Percentiles rank a stretch among this genome's conserved stretches.
phyloP scores from a whole-genome alignment of 2,113 vertebrate genomes.

The Anseranas semipalmata region DNA sequence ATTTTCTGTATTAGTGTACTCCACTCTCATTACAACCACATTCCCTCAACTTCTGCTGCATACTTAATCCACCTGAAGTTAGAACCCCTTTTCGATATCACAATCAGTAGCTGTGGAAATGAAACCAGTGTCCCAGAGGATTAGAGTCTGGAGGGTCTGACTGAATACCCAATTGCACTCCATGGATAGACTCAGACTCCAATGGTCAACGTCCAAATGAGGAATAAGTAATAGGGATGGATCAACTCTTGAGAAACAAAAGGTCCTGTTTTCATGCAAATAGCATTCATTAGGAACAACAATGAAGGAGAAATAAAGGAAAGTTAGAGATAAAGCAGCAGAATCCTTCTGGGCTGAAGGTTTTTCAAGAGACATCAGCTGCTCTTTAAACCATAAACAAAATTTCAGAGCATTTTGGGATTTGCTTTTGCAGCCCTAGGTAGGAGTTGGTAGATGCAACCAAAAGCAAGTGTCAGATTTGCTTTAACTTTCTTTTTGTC shows the following conservation, averaged over 20 bases:
- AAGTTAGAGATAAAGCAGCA: not conserved
- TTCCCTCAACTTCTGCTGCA: not conserved
- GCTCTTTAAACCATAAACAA: not conserved
- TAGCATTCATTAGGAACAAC: not conserved
- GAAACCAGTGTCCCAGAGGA: not conserved
- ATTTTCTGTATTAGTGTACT: not conserved
- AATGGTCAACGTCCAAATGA: not conserved
- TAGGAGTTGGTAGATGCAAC: not conserved
- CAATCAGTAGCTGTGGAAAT: not conserved
- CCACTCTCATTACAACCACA: not conserved
- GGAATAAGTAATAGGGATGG: not conserved
- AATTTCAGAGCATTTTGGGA: not conserved
- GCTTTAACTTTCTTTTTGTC: not conserved
- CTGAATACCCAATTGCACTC: not conserved
- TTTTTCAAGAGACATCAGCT: slow-evolving; percentile 16
- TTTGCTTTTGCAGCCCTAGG: not conserved
- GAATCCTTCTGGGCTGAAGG: not conserved
- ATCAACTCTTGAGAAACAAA: not conserved
- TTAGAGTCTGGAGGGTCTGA: not conserved
- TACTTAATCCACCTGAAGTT: not conserved
- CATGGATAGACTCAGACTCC: not conserved
- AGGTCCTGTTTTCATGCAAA: slow-evolving; percentile 9
- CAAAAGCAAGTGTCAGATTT: not conserved
- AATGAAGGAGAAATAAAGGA: not conserved
- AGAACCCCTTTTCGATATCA: not conserved